phyloP scores from a whole-genome alignment of 2,888 invertebrate species.

The Carcina quercana region DNA sequence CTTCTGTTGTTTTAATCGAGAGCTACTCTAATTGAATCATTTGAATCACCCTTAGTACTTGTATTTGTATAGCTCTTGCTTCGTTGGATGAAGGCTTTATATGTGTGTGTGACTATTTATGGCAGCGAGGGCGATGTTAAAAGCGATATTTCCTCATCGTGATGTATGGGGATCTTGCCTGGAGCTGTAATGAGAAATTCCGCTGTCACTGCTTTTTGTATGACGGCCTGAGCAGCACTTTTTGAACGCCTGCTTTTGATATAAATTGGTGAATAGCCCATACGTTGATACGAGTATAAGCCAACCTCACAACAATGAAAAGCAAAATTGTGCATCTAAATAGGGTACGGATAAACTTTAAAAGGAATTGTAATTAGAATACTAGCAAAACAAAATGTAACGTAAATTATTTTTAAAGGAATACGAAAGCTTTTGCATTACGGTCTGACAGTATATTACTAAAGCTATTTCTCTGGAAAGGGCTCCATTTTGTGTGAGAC shows the following conservation, averaged over 20 bases:
- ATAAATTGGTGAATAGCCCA: conserved; percentile 27
- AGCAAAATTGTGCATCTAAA: neutral
- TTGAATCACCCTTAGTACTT: neutral
- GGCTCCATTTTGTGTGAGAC: conserved; percentile 43
- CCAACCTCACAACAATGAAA: neutral
- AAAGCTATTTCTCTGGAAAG: conserved; percentile 40
- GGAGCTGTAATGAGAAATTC: conserved; percentile 68
- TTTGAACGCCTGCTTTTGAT: conserved; percentile 34
- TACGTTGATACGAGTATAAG: conserved; percentile 18
- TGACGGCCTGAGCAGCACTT: conserved; percentile 41
- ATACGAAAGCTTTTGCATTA: conserved; percentile 26
- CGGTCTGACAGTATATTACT: conserved; percentile 37
- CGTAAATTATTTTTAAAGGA: conserved; percentile 22
- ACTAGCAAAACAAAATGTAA: neutral
- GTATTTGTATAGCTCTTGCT: conserved; percentile 6
- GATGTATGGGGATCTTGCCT: conserved; percentile 63
- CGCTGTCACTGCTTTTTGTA: conserved; percentile 64
- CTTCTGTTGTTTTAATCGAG: conserved; percentile 36
- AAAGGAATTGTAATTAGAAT: conserved; percentile 4
- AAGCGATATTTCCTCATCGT: conserved; percentile 66
- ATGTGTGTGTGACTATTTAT: conserved; percentile 50
- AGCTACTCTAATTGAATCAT: conserved; percentile 23
- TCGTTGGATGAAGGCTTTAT: conserved; percentile 18
- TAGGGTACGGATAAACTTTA: too few relatives aligned
- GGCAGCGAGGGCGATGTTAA: conserved; percentile 50